Evolutionary conservation across 2,113 vertebrate genomes (phyloP).

Genomic region (Psilopsiagon aurifrons): DNA sequence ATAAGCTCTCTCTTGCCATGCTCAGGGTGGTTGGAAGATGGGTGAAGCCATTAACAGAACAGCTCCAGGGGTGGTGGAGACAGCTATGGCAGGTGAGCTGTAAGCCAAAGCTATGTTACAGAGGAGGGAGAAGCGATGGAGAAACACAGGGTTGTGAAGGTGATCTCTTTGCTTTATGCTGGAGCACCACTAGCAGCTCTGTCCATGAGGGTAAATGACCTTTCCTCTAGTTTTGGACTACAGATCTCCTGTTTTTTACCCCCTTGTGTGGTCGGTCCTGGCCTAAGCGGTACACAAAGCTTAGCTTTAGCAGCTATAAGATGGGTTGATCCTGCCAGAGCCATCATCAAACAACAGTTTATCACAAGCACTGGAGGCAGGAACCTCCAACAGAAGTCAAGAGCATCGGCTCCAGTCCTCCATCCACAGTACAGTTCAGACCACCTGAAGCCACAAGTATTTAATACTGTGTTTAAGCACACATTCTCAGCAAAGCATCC

Average conservation of each 20-base stretch:
- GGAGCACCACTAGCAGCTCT: neutral
- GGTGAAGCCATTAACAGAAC: neutral
- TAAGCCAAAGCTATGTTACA: rapidly evolving
- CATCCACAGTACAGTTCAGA: rapidly evolving
- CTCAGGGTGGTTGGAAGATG: neutral
- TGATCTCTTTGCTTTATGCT: neutral
- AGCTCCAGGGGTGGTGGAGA: neutral
- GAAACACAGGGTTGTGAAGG: neutral
- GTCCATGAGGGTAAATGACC: neutral
- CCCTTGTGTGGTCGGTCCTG: neutral
- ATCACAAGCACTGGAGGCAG: rapidly evolving
- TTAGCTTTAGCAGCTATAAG: neutral
- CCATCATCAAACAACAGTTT: neutral
- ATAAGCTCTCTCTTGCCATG: neutral
- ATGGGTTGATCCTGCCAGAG: neutral
- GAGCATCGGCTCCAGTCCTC: neutral
- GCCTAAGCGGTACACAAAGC: neutral
- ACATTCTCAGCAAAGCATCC: rapidly evolving
- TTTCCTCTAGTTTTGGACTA: neutral
- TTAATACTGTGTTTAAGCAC: neutral
- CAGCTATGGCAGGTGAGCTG: rapidly evolving
- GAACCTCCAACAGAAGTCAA: neutral
- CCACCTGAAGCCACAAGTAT: neutral
- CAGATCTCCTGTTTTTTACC: neutral
- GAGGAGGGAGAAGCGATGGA: neutral